These are phyloP conservation scores for Spodoptera picta DNA, from an alignment of 2,888 invertebrate genomes.

Conservation along the genomic window DNA sequence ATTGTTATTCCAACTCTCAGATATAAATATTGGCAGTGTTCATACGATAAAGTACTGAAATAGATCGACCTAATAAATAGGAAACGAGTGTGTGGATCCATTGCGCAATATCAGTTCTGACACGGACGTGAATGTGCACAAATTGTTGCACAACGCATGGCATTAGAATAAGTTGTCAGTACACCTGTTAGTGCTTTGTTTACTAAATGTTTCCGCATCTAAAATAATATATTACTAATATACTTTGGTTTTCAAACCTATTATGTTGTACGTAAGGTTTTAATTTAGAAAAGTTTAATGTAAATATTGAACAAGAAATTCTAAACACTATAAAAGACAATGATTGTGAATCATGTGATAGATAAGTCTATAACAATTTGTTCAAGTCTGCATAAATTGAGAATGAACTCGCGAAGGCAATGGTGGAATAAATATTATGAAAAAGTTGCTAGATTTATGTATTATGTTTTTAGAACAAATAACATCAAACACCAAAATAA, in stretches of 20 bases:
- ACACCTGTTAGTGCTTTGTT: constrained; percentile 54
- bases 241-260: constrained; percentile 2
- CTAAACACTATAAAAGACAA: too few relatives aligned
- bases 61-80: constrained; percentile 84
- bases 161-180: constrained; percentile 59
- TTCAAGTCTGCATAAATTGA: too few relatives aligned
- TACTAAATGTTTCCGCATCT: constrained; percentile 49
- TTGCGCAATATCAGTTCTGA: constrained; percentile 72
- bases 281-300: background rate
- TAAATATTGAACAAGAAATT: background rate
- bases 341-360: too few relatives aligned
- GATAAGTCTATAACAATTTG: too few relatives aligned
- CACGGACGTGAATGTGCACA: constrained; percentile 72
- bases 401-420: background rate
- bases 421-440: background rate
- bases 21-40: constrained; percentile 75
- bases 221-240: constrained; percentile 27
- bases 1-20: constrained; percentile 44
- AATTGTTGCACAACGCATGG: constrained; percentile 71
- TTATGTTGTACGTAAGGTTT: background rate
- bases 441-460: background rate
- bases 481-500: background rate
- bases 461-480: constrained; percentile 1
- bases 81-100: constrained; percentile 69
- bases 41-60: constrained; percentile 74